Conservation (phyloP, 2,888 invertebrate genomes). For the Incurvaria masculella region DNA sequence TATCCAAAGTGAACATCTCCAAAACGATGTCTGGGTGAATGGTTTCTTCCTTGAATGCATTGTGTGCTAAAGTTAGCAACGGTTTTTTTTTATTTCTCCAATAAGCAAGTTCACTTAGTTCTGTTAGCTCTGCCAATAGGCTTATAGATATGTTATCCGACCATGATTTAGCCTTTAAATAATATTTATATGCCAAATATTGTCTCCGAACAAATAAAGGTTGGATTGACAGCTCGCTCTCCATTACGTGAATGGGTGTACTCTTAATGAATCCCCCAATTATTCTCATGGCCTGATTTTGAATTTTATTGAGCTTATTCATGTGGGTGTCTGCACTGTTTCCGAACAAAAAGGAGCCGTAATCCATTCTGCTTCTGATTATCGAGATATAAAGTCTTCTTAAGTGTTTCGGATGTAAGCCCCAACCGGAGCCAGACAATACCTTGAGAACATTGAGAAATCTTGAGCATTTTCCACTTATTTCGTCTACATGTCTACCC, state of each 20-base stretch:
- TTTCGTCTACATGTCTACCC: conserved; percentile 5
- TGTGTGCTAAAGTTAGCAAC: not conserved
- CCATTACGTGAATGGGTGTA: conserved; percentile 12
- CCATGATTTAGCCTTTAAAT: conserved; percentile 7
- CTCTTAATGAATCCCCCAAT: conserved; percentile 12
- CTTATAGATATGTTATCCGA: not conserved
- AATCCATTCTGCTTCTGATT: conserved; percentile 11
- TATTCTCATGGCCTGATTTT: conserved; percentile 12
- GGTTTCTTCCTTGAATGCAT: not conserved
- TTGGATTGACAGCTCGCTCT: conserved; percentile 8
- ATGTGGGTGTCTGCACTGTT: conserved; percentile 8
- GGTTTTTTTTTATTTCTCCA: not conserved
- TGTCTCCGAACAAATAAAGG: conserved; percentile 9
- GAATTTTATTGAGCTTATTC: conserved; percentile 9
- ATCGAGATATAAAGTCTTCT: conserved; percentile 3
- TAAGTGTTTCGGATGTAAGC: not conserved
- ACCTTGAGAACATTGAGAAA: conserved; percentile 5
- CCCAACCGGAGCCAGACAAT: not conserved
- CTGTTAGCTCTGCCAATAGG: not conserved
- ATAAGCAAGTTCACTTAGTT: not conserved
- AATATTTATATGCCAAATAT: conserved; percentile 11
- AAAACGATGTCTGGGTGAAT: not conserved
- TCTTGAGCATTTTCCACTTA: not conserved
- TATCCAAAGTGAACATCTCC: not conserved
- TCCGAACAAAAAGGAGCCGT: conserved; percentile 9